Base-by-base conservation (phyloP, 2,797 vertebrate species). In the Lutjanus campechanus region DNA sequence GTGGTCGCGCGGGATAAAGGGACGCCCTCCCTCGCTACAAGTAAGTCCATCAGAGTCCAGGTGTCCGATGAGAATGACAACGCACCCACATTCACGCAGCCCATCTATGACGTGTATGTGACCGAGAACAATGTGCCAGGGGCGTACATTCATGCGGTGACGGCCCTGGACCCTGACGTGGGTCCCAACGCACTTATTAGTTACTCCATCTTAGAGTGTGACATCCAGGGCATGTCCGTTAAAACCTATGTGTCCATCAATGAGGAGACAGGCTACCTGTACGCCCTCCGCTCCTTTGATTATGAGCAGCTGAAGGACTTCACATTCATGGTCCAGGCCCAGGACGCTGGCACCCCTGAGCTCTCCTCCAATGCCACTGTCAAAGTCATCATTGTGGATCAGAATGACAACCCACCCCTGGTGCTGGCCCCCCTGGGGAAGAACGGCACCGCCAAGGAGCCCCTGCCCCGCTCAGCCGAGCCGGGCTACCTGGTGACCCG, bases 161-260 rank as follows among this genome's bases (percentile, higher is more conserved):
- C 96, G 74, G 98, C 98, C 71, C 94, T 95, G 19, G 98, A 99
- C 93, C 96, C 96, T 13, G 98, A 99, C 85, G 92, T 97, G 13
- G 97, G 97, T 8, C 96, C 96, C 88, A 99, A 99, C 62, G 95
- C 97, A 0, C 95, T 96, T 70, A 95, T 99, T 70, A 95, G 94
- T 87, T 99, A 99, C 91, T 96, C 97, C 79, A 98, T 99, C 84
- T 86, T 98, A 71, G 98, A 99, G 88, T 97, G 97, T 86, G 97
- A 98, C 87, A 99, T 99, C 78, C 97, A 98, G 93, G 97, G 97
- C 88, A 99, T 99, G 98, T 99, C 98, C 0, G 97, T 99, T 55
- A 97, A 97, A 91, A 99, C 98, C 16, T 99, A 99, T 15, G 98
- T 99, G 90, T 99, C 98, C 77, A 98, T 99, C 94, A 99, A 99